Percentiles rank a stretch among this genome's conserved stretches.
Conservation (phyloP, 2,888 invertebrate species). For the Nomada flava region DNA sequence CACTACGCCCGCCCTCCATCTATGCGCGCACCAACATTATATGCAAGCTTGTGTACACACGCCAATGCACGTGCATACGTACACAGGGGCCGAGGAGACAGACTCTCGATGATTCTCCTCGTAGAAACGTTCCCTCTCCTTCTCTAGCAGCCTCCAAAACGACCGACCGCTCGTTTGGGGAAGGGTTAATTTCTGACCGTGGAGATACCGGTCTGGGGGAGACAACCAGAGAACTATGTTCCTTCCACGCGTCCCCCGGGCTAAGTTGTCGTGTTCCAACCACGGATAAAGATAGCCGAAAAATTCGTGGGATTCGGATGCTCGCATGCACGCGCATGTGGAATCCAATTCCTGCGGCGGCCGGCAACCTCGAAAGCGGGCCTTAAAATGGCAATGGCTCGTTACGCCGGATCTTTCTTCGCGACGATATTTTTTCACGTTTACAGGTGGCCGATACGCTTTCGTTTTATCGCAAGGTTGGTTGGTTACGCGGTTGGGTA, state of each 20-base stretch:
- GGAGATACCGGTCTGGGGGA: slow-evolving; percentile 24
- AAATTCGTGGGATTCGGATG: slow-evolving; percentile 46
- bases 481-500: background rate
- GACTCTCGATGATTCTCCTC: slow-evolving; percentile 53
- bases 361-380: slow-evolving; percentile 13
- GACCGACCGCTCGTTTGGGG: slow-evolving; percentile 1
- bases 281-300: slow-evolving; percentile 30
- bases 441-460: slow-evolving; percentile 27
- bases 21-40: background rate
- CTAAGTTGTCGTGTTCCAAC: background rate
- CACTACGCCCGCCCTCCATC: slow-evolving; percentile 37
- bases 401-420: slow-evolving; percentile 27
- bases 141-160: slow-evolving; percentile 7
- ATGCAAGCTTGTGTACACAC: background rate
- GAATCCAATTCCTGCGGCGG: slow-evolving; percentile 12
- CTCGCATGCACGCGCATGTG: background rate
- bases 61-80: slow-evolving; percentile 9
- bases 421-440: slow-evolving; percentile 29
- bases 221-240: background rate
- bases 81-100: slow-evolving; percentile 39
- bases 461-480: background rate
- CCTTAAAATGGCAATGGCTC: slow-evolving; percentile 14
- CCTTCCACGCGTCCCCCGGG: background rate
- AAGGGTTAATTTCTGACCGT: slow-evolving; percentile 51
- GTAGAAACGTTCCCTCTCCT: slow-evolving; percentile 50